phyloP scores from a whole-genome alignment of 2,797 vertebrate genomes.

The Oophaga sylvatica region DNA sequence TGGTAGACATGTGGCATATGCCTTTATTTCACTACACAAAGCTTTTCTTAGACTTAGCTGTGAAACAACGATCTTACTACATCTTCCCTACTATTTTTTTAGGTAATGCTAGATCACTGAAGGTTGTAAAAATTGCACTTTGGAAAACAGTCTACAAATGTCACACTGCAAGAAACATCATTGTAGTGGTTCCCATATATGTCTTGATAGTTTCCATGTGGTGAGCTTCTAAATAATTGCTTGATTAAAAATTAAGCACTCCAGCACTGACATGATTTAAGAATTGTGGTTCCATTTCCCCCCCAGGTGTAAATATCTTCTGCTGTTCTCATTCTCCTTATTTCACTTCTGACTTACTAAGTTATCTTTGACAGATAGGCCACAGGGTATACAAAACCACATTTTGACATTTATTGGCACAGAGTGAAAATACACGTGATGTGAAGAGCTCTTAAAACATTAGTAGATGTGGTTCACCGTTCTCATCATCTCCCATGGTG shows the following conservation, averaged over 20 bases:
- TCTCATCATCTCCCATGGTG: background rate
- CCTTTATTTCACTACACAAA: too few relatives aligned
- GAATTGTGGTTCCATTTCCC: constrained; percentile 11
- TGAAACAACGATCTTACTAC: too few relatives aligned
- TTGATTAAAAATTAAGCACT: constrained; percentile 54
- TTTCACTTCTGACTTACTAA: constrained; percentile 27
- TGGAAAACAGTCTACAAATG: background rate
- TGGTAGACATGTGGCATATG: too few relatives aligned
- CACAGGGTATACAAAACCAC: constrained; percentile 33
- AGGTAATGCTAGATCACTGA: background rate
- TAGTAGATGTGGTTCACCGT: constrained; percentile 6
- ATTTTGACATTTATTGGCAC: constrained; percentile 31
- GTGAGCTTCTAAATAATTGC: constrained; percentile 41
- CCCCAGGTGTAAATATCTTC: constrained; percentile 42
- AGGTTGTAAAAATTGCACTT: background rate
- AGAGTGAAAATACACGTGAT: constrained; percentile 13
- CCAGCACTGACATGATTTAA: constrained; percentile 15
- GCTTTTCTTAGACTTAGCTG: too few relatives aligned
- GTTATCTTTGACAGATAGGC: constrained; percentile 41
- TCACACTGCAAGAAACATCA: constrained; percentile 9
- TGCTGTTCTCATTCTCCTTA: constrained; percentile 19
- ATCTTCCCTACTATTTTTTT: background rate
- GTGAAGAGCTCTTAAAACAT: background rate
- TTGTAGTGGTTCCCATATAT: background rate
- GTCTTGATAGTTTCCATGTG: constrained; percentile 32